Percentiles rank a stretch among this genome's conserved stretches.
These are phyloP conservation scores for Anodontia alba DNA, from an alignment of 2,888 invertebrate genomes.

Conservation along the genomic window DNA sequence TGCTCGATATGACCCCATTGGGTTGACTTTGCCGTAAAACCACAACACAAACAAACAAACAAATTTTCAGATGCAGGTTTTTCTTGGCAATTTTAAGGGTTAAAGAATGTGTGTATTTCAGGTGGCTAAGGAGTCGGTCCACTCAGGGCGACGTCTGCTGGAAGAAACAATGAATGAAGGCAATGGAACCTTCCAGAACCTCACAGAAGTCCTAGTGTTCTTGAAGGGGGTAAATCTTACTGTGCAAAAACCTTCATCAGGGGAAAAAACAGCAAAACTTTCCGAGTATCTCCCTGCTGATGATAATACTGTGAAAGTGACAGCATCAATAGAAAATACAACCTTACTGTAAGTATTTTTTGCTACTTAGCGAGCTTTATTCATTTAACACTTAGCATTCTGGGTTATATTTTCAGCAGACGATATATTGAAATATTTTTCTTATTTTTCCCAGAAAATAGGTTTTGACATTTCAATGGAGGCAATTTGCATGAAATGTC, in stretches of 20 bases:
- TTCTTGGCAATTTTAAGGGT: too few species aligned
- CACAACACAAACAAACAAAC: too few species aligned
- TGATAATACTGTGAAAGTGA: not conserved
- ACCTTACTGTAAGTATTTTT: not conserved
- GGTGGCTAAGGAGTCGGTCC: conserved; percentile 8
- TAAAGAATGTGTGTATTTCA: conserved; percentile 9
- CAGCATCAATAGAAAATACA: not conserved
- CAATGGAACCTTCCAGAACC: conserved; percentile 34
- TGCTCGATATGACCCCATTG: too few species aligned
- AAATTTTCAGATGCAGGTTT: too few species aligned
- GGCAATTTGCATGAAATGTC: too few species aligned
- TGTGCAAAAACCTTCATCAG: not conserved
- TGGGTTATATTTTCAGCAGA: too few species aligned
- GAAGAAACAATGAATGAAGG: not conserved
- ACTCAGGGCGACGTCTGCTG: conserved; percentile 26
- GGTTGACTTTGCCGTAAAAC: too few species aligned
- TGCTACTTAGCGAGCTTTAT: too few species aligned
- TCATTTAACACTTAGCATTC: too few species aligned
- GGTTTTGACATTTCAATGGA: too few species aligned
- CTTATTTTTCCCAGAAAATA: too few species aligned
- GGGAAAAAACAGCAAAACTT: not conserved
- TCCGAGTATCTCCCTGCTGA: not conserved
- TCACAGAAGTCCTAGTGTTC: conserved; percentile 17
- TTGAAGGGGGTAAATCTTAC: conserved; percentile 26
- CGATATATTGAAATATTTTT: too few species aligned